These are phyloP conservation scores for Pocillopora verrucosa DNA, from an alignment of 64 coral and sea anemone genomes.

Conservation along the genomic window DNA sequence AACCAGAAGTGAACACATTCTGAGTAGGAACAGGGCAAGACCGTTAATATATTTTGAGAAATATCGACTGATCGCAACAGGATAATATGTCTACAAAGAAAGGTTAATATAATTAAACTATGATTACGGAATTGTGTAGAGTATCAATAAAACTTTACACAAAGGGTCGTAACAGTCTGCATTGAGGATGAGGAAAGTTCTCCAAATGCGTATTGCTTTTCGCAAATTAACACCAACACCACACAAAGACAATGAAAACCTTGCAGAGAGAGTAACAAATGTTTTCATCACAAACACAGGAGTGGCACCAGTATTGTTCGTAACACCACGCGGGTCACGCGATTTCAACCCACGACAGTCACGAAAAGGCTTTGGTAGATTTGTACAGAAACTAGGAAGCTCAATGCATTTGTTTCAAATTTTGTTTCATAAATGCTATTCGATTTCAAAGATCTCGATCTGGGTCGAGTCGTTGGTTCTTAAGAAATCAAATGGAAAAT, in stretches of 20 bases:
- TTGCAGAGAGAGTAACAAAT: background rate
- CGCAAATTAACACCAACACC: background rate
- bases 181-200: too few relatives aligned
- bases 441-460: too few relatives aligned
- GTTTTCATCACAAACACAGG: background rate
- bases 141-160: too few relatives aligned
- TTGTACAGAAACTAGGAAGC: too few relatives aligned
- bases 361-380: background rate
- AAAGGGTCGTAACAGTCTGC: too few relatives aligned
- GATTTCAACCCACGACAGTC: background rate
- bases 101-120: too few relatives aligned
- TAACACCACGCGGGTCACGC: background rate
- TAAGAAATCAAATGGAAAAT: background rate
- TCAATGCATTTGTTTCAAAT: background rate
- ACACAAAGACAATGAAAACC: background rate
- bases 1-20: slow-evolving; percentile 14
- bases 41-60: background rate
- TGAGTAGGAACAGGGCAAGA: too few relatives aligned
- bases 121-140: too few relatives aligned
- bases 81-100: background rate
- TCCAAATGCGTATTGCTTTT: background rate
- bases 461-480: background rate
- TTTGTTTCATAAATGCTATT: background rate
- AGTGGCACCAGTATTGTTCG: background rate
- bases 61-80: background rate